Conservation (phyloP, 2,888 invertebrate species). For the Digitonthophagus gazella region DNA sequence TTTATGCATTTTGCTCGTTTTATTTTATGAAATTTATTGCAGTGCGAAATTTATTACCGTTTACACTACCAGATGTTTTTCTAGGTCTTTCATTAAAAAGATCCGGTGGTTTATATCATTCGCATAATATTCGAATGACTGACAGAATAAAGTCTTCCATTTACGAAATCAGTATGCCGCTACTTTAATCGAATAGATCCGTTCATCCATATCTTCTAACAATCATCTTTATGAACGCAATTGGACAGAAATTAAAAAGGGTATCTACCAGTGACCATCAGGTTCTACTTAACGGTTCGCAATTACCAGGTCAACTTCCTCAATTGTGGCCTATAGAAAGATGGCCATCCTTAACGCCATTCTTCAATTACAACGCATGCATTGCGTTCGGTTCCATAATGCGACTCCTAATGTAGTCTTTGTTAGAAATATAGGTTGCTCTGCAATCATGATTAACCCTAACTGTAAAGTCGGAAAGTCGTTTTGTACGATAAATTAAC, state of each 20-base stretch:
- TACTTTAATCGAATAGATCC: neutral
- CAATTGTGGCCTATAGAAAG: neutral
- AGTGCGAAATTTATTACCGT: too few species aligned
- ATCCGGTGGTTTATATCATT: neutral
- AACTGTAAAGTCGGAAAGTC: neutral
- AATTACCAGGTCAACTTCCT: neutral
- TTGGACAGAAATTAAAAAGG: neutral
- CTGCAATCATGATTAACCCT: neutral
- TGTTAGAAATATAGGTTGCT: neutral
- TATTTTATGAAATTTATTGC: too few species aligned
- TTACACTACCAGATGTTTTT: too few species aligned
- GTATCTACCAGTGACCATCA: neutral
- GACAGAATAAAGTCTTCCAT: neutral
- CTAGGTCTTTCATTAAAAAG: neutral
- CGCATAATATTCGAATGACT: neutral
- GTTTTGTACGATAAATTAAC: neutral
- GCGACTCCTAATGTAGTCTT: too few species aligned
- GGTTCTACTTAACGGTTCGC: neutral
- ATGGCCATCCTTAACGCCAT: neutral
- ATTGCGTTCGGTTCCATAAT: too few species aligned
- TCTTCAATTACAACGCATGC: neutral
- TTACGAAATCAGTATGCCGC: neutral
- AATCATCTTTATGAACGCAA: neutral
- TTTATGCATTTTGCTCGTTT: neutral
- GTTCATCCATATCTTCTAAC: neutral